A percentile compares a stretch with the other conserved stretches of the same genome.
Conservation (phyloP, 2,113 vertebrate genomes). For the Promerops cafer region DNA sequence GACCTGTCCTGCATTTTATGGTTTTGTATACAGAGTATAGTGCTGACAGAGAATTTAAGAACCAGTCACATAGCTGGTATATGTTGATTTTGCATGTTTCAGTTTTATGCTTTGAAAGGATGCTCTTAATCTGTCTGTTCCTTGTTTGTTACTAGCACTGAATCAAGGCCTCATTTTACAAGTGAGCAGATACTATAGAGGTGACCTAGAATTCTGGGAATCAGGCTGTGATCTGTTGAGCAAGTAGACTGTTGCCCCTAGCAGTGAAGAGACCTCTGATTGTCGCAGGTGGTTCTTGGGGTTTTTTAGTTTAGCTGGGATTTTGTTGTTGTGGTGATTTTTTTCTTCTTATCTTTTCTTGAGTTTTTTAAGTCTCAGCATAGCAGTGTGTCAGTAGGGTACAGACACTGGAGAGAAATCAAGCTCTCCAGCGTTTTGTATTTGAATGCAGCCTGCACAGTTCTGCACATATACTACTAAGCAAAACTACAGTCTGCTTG, state of each 20-base stretch:
- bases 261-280: background rate
- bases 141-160: background rate
- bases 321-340: background rate
- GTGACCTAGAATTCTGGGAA: slow-evolving; percentile 37
- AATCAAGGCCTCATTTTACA: background rate
- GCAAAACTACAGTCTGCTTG: background rate
- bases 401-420: background rate
- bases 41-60: background rate
- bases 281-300: background rate
- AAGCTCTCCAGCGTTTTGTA: background rate
- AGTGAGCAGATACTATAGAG: background rate
- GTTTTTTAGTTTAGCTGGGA: background rate
- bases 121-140: background rate
- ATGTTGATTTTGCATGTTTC: background rate
- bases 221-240: background rate
- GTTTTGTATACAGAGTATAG: background rate
- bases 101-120: background rate
- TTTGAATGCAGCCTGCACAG: background rate
- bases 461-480: background rate
- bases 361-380: background rate
- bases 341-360: background rate
- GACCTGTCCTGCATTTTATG: background rate
- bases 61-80: background rate
- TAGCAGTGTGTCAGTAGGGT: background rate
- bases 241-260: background rate